Evolutionary conservation across 2,113 vertebrate species (phyloP), one percentile per base, ranked within the genome.

Genomic region (Taurulus bubalis): DNA sequence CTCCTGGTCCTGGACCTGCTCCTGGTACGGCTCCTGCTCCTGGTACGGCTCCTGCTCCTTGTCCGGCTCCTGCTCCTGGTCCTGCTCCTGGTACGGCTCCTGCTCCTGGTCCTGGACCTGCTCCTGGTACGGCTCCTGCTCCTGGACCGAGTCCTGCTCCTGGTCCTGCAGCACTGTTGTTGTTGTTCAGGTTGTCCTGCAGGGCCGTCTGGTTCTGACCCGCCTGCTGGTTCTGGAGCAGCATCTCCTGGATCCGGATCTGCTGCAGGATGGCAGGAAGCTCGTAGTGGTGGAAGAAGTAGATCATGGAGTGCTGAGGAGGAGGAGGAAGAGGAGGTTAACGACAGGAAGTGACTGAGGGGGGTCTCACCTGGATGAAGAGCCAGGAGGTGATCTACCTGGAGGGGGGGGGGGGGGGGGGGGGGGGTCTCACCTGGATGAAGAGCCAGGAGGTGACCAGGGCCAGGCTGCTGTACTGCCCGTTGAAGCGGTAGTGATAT

Each of bases 371-470:
- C 97, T 99, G 98, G 85, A 99, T 98, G 94, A 99, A 99, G 76
- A 99, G 97, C 98, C 98, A 99, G 8, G 98, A 99, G 3, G 98
- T 98, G 86, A 99, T n/a, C n/a, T n/a, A n/a, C n/a, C n/a, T n/a
- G n/a, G n/a, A n/a, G n/a, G n/a, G n/a, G n/a, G n/a, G n/a, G n/a
- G n/a, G n/a, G n/a, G n/a, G n/a, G n/a, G n/a, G n/a, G n/a, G n/a
- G n/a, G n/a, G n/a, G n/a, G n/a, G n/a, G n/a, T n/a, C n/a, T n/a
- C n/a, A n/a, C 34, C 97, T 99, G 98, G 85, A 99, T 98, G 94
- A 99, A 99, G 76, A 99, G 97, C 98, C 98, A 99, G 8, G 98
- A 99, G 3, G 98, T 98, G 86, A 99, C 97, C 0, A 99, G 95
- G 0, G 98, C 98, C 90, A 99, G 93, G 87, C 98, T 99, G 95